Evolutionary conservation across 2,113 vertebrate genomes (phyloP).

Genomic region (Eleginops maclovinus): DNA sequence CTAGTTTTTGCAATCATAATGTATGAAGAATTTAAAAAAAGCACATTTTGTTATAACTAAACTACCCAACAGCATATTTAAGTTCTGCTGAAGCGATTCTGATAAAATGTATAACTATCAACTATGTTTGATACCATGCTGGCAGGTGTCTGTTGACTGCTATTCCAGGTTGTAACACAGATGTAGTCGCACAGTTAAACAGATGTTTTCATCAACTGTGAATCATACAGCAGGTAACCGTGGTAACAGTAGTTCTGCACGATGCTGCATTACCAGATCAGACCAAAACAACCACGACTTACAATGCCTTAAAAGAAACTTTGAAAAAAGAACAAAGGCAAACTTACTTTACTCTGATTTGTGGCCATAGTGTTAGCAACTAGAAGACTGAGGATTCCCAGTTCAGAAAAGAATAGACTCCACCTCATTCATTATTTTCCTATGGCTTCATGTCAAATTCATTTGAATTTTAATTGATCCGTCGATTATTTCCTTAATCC

Average conservation of each 20-base stretch:
- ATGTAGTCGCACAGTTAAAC: background rate
- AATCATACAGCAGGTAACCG: slow-evolving; percentile 8
- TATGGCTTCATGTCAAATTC: background rate
- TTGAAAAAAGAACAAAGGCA: background rate
- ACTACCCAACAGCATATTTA: too few species aligned
- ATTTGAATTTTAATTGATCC: too few species aligned
- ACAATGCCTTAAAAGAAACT: background rate
- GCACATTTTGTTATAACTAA: too few species aligned
- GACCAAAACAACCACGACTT: background rate
- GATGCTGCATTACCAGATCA: background rate
- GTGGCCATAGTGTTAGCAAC: too few species aligned
- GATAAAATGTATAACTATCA: too few species aligned
- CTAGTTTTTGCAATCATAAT: too few species aligned
- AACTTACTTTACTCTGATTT: background rate
- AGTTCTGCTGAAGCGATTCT: too few species aligned
- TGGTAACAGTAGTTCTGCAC: background rate
- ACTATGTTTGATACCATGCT: too few species aligned
- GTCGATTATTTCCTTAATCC: background rate
- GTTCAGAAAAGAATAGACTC: background rate
- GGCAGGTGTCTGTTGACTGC: background rate
- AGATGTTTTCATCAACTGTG: background rate
- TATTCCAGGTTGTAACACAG: background rate
- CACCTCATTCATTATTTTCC: background rate
- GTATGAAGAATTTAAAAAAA: too few species aligned
- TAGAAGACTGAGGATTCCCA: background rate